phyloP scores from a whole-genome alignment of 2,797 vertebrate species.

The Chromis chromis region DNA sequence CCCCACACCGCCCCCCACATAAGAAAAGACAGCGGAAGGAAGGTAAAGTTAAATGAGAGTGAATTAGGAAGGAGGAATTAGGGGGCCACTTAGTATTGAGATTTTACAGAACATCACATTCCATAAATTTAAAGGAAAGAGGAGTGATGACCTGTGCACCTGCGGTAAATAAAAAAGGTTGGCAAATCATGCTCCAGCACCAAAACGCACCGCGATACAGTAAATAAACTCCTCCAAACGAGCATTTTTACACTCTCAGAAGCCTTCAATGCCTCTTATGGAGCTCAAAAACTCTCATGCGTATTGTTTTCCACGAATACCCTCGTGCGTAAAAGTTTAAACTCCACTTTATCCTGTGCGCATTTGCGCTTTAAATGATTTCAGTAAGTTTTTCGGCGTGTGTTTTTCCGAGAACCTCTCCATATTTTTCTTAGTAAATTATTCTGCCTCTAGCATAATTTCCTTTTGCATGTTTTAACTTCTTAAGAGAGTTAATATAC shows the following conservation, averaged over 20 bases:
- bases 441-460: constrained; percentile 25
- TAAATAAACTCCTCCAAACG: not conserved
- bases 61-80: constrained; percentile 83
- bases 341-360: not conserved
- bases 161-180: not conserved
- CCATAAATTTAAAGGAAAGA: constrained; percentile 69
- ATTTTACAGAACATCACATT: constrained; percentile 72
- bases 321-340: constrained; percentile 4
- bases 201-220: not conserved
- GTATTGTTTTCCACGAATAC: not conserved
- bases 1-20: constrained; percentile 77
- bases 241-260: too few relatives aligned
- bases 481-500: constrained; percentile 75
- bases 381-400: not conserved
- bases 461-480: constrained; percentile 54
- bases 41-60: constrained; percentile 84
- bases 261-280: too few relatives aligned
- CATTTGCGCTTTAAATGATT: not conserved
- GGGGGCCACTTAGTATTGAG: constrained; percentile 75
- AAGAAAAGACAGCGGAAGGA: constrained; percentile 84
- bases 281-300: not conserved
- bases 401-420: constrained; percentile 1
- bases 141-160: constrained; percentile 15
- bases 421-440: constrained; percentile 3
- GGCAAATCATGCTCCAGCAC: not conserved